Evolutionary conservation across 2,888 invertebrate genomes (phyloP).

Genomic region (Pristionchus fissidentatus): DNA sequence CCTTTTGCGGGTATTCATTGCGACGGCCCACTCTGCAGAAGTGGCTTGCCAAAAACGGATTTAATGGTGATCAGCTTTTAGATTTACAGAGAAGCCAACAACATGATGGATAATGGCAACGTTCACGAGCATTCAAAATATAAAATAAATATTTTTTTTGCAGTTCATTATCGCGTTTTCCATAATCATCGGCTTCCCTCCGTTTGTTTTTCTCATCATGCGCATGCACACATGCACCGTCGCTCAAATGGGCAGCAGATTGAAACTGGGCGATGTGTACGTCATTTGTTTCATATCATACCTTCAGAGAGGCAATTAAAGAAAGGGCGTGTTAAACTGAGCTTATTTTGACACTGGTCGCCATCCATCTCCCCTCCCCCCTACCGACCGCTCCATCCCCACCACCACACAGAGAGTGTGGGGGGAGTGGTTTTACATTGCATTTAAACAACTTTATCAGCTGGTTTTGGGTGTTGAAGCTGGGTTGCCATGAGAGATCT

Average conservation of each 20-base stretch:
- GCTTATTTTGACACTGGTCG: no score
- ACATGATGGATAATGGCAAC: neutral
- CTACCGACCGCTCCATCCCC: no score
- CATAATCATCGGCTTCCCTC: neutral
- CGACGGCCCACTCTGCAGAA: neutral
- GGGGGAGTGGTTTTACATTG: no score
- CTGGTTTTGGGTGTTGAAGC: no score
- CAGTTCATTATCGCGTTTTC: conserved; percentile 4
- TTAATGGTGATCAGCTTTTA: neutral
- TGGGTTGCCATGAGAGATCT: no score
- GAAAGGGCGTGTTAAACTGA: no score
- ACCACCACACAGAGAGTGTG: no score
- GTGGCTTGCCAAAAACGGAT: neutral
- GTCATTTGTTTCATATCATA: neutral
- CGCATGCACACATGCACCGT: neutral
- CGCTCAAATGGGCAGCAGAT: neutral
- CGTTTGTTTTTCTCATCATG: conserved; percentile 12
- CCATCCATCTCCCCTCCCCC: no score
- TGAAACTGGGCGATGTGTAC: neutral
- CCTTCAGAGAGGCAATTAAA: neutral
- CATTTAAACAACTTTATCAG: no score
- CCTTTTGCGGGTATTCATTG: neutral
- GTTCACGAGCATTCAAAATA: neutral
- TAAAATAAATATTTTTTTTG: no score
- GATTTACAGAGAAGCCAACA: neutral